Evolutionary conservation across 1,140 invertebrate species (phyloP).

Genomic region (Heliconius hewitsoni): DNA sequence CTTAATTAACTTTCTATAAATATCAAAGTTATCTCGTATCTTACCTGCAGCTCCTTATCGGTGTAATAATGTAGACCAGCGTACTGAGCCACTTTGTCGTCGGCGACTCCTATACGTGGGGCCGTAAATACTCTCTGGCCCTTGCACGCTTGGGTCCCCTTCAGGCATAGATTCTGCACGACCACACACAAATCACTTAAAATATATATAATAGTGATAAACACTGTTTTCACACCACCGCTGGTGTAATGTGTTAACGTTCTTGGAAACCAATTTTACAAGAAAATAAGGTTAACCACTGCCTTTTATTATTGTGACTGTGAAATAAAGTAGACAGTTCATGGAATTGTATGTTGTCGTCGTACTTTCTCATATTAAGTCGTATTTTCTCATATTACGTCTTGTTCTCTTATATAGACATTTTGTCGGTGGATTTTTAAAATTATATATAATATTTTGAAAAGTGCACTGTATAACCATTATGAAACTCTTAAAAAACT

Average conservation of each 20-base stretch:
- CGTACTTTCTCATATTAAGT: too few relatives aligned
- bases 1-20: constrained; percentile 6
- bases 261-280: constrained; percentile 32
- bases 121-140: constrained; percentile 88
- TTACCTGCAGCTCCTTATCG: constrained; percentile 93
- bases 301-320: background rate
- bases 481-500: too few relatives aligned
- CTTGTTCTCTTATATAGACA: background rate
- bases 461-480: too few relatives aligned
- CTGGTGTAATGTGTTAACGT: constrained; percentile 30
- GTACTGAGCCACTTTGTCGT: constrained; percentile 95
- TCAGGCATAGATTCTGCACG: constrained; percentile 91
- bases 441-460: background rate
- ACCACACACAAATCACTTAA: constrained; percentile 62
- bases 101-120: constrained; percentile 92
- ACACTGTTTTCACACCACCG: constrained; percentile 45
- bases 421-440: background rate
- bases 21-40: background rate
- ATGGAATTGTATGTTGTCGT: background rate
- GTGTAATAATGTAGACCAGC: constrained; percentile 95
- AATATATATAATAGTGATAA: constrained; percentile 39
- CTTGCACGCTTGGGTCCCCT: constrained; percentile 92
- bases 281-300: constrained; percentile 4
- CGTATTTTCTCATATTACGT: background rate
- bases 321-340: background rate